phyloP scores from a whole-genome alignment of 2,888 invertebrate genomes.

The Meiosimyza decipiens region DNA sequence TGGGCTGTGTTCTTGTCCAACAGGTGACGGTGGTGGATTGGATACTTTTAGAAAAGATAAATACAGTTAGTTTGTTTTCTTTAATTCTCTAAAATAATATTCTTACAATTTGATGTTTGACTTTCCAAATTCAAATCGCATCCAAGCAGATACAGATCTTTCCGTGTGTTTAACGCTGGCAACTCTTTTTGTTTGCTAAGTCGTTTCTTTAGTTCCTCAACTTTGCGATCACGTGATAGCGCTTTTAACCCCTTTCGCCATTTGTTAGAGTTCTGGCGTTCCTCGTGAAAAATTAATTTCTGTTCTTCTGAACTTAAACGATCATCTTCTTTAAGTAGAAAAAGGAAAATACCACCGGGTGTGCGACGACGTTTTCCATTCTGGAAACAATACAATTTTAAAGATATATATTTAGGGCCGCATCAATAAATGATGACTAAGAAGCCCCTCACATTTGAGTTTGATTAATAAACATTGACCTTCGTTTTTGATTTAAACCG shows the following conservation, averaged over 20 bases:
- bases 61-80: not conserved
- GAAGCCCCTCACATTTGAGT: no score
- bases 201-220: slow-evolving; percentile 75
- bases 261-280: slow-evolving; percentile 71
- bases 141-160: slow-evolving; percentile 55
- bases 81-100: not conserved
- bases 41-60: slow-evolving; percentile 55
- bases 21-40: slow-evolving; percentile 86
- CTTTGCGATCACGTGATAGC: slow-evolving; percentile 73
- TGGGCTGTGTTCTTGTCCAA: slow-evolving; percentile 74
- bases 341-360: slow-evolving; percentile 87
- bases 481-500: no score
- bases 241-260: slow-evolving; percentile 71
- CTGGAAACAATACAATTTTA: slow-evolving; percentile 43
- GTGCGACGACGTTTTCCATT: slow-evolving; percentile 85
- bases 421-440: no score
- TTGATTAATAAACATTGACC: no score
- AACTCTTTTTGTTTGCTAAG: slow-evolving; percentile 67
- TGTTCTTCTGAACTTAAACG: slow-evolving; percentile 75
- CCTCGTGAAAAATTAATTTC: slow-evolving; percentile 76
- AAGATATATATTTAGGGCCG: no score
- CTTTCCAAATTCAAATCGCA: slow-evolving; percentile 55
- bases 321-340: slow-evolving; percentile 79
- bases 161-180: slow-evolving; percentile 56
- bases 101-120: slow-evolving; percentile 57